phyloP scores from a whole-genome alignment of 2,888 invertebrate genomes.

The Trilocha varians region DNA sequence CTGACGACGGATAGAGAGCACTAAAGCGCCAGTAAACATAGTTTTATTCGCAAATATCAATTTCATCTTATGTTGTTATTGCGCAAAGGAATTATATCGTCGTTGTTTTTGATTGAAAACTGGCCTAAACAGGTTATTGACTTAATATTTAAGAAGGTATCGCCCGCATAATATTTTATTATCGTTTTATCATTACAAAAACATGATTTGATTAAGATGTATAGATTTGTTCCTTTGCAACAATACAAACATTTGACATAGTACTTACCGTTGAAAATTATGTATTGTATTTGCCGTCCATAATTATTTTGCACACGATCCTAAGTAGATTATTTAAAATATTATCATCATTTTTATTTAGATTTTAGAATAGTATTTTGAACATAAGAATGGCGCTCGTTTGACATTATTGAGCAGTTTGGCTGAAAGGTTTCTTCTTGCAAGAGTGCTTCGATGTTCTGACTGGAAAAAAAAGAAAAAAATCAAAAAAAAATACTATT shows the following conservation, averaged over 20 bases:
- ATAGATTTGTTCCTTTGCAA: conserved; percentile 11
- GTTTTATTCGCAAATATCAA: not conserved
- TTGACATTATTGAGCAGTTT: conserved; percentile 50
- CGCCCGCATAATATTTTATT: not conserved
- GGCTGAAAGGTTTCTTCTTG: conserved; percentile 20
- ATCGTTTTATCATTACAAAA: not conserved
- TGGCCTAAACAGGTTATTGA: not conserved
- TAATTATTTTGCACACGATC: conserved; percentile 45
- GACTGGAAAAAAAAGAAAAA: conserved; percentile 40
- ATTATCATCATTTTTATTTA: not conserved
- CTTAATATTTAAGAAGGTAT: not conserved
- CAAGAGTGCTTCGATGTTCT: conserved; percentile 46
- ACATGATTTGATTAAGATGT: conserved; percentile 8
- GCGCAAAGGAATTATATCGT: not conserved
- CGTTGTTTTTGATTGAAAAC: conserved; percentile 1
- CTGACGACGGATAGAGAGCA: not conserved
- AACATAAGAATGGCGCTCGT: conserved; percentile 23
- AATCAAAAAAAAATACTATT: conserved; percentile 32
- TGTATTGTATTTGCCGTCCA: conserved; percentile 61
- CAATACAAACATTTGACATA: conserved; percentile 11
- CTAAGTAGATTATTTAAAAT: conserved; percentile 22
- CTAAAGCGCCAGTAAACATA: not conserved
- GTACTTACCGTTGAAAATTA: conserved; percentile 11
- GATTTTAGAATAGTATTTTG: conserved; percentile 8
- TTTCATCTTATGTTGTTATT: not conserved